Evolutionary conservation across 37 sponge, comb jelly and placozoan genomes (phyloP), one percentile per base, ranked within the genome.

Genomic region (Beroe ovata): DNA sequence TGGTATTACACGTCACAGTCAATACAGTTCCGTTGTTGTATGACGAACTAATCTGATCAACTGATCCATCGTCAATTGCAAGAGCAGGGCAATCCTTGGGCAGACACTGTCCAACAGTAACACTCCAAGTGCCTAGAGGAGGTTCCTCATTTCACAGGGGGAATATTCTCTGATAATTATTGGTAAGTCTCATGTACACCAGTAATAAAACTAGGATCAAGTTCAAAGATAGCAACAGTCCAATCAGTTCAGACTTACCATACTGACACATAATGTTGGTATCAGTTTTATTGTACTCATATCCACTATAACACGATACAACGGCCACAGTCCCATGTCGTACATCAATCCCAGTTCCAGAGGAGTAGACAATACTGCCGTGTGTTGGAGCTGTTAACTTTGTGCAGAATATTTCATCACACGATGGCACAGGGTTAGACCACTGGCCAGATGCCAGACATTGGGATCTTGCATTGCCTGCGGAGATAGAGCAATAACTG

Each of bases 51-150:
- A 30, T 32, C 35, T 32, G 2, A 66, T 66, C 69, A 1, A 66
- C 25, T 11, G 25, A 33, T 25, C 69, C 69, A 33, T 66, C 1
- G 36, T 66, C 18, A 32, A 66, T 30, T 6, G 35, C 30, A 14
- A 30, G 69, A 11, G 69, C 30, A 29, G 35, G 18, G 69, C 69
- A 66, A 37, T 66, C 30, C 1, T 66, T 66, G 33, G 69, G 69
- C 30, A 33, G 35, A 16, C 69, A 66, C 35, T 66, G 16, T 32
- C 69, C 69, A 26, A 66, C 69, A 29, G 33, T 32, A 25, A 34
- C 36, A 66, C 34, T 30, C 69, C 69, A 66, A 25, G 1, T 4
- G 8, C 63, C n/a, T n/a, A n/a, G n/a, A n/a, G n/a, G n/a, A n/a
- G n/a, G n/a, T n/a, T n/a, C n/a, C n/a, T n/a, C n/a, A n/a, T n/a